phyloP scores from a whole-genome alignment of 2,797 vertebrate genomes.

The Onychomys arenicola region DNA sequence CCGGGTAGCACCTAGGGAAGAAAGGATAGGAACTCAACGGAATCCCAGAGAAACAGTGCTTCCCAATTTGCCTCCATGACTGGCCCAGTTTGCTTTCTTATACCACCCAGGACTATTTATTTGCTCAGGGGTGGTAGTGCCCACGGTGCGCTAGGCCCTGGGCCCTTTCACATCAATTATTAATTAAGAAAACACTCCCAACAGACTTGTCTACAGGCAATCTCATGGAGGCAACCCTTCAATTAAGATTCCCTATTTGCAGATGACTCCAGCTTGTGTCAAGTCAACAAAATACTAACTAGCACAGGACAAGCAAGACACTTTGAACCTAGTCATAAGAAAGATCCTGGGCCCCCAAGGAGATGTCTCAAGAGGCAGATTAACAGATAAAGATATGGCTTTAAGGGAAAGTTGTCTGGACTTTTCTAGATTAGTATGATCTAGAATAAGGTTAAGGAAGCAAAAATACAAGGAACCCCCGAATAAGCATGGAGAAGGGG shows the following conservation, averaged over 20 bases:
- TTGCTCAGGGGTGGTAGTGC: background rate
- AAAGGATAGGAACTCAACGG: background rate
- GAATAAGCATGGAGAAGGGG: background rate
- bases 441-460: background rate
- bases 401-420: background rate
- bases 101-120: background rate
- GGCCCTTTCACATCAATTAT: background rate
- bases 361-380: background rate
- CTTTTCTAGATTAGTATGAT: background rate
- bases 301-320: background rate
- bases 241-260: background rate
- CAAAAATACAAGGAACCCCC: background rate
- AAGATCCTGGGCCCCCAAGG: background rate
- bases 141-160: background rate
- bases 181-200: background rate
- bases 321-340: background rate
- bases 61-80: background rate
- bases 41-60: background rate
- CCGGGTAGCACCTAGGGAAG: background rate
- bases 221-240: background rate
- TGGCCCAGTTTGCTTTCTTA: background rate
- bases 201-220: background rate
- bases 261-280: background rate
- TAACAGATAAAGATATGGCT: background rate
- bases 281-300: background rate